Conservation (phyloP, 2,797 vertebrate genomes). For the Chromis chromis region DNA sequence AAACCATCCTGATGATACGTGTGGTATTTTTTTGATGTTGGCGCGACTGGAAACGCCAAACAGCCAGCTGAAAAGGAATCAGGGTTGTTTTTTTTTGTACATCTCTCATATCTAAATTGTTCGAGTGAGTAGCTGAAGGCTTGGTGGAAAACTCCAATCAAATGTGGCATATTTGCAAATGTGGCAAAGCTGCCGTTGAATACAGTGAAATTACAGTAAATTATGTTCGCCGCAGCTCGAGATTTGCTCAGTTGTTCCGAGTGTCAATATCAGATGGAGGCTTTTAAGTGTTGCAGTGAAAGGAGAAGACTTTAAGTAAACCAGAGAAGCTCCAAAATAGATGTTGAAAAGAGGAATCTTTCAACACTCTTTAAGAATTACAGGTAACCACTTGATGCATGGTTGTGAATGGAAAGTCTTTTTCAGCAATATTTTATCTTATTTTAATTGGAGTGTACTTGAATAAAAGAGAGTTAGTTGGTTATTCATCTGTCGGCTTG, state of each 20-base stretch:
- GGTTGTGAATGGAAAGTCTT: not conserved
- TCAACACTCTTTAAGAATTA: not conserved
- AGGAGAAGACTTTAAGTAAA: constrained; percentile 12
- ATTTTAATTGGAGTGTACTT: not conserved
- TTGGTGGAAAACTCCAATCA: constrained; percentile 20
- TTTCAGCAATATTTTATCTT: too few species aligned
- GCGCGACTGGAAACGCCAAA: not conserved
- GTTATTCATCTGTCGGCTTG: not conserved
- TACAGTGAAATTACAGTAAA: constrained; percentile 12
- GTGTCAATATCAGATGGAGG: constrained; percentile 26
- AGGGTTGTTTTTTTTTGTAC: not conserved
- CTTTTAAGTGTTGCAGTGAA: constrained; percentile 1
- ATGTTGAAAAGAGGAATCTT: not conserved
- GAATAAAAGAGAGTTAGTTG: constrained; percentile 14
- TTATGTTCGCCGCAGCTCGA: constrained; percentile 9
- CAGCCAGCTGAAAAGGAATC: constrained; percentile 1
- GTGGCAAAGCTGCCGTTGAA: constrained; percentile 13
- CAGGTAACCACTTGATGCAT: not conserved
- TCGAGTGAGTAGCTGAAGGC: constrained; percentile 5
- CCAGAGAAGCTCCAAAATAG: not conserved
- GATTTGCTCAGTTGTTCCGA: constrained; percentile 15
- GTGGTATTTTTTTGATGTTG: constrained; percentile 16
- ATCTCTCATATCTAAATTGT: constrained; percentile 4
- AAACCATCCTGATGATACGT: not conserved
- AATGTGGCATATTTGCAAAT: constrained; percentile 29